Percentiles rank a stretch among this genome's conserved stretches.
Evolutionary conservation across 2,113 vertebrate species (phyloP).

Genomic region (Misgurnus anguillicaudatus): DNA sequence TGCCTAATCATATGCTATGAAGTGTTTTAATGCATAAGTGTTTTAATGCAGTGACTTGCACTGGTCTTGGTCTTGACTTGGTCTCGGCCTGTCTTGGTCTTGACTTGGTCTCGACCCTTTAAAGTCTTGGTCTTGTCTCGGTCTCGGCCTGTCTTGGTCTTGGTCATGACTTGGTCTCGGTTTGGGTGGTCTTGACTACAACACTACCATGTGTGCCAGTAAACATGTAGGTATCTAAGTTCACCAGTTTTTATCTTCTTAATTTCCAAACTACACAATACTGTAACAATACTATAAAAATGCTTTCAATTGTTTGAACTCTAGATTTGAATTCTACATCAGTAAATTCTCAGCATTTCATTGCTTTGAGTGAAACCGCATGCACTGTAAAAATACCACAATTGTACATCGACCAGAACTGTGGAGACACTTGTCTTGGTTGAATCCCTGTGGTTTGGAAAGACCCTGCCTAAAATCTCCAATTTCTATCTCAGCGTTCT

Average conservation of each 20-base stretch:
- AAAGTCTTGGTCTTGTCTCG: too few relatives aligned
- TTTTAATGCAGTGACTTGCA: too few relatives aligned
- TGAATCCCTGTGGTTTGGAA: conserved; percentile 53
- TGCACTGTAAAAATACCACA: conserved; percentile 58
- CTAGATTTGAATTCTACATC: background rate
- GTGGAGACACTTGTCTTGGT: conserved; percentile 56
- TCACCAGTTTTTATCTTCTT: background rate
- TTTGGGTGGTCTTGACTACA: too few relatives aligned
- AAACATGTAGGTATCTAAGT: background rate
- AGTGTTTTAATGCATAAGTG: too few relatives aligned
- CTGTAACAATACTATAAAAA: background rate
- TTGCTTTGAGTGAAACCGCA: conserved; percentile 55
- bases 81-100: too few relatives aligned
- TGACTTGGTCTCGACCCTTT: too few relatives aligned
- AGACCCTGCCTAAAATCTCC: conserved; percentile 43
- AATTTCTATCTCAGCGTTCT: conserved; percentile 52
- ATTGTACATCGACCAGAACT: conserved; percentile 54
- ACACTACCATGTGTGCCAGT: conserved; percentile 5
- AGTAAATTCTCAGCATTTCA: conserved; percentile 63
- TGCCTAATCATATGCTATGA: too few relatives aligned
- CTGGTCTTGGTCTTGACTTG: too few relatives aligned
- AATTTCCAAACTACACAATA: background rate
- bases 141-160: too few relatives aligned
- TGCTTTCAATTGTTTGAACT: conserved; percentile 13
- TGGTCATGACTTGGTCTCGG: too few relatives aligned